Conservation (phyloP, 2,888 invertebrate genomes). For the Dryobotodes eremita region DNA sequence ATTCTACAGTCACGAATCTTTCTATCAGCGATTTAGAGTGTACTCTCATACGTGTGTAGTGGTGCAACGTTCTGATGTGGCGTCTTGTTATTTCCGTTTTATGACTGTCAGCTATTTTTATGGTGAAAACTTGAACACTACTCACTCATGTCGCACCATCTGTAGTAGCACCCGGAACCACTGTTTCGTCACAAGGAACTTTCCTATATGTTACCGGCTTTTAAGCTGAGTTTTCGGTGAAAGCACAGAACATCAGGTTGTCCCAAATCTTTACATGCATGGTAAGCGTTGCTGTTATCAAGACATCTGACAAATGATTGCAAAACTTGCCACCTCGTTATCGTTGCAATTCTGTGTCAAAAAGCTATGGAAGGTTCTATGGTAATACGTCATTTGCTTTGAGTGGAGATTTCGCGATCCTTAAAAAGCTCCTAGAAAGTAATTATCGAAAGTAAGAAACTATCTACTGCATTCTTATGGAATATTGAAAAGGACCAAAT, state of each 20-base stretch:
- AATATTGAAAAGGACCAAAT: background rate
- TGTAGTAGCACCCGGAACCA: background rate
- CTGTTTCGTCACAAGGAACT: background rate
- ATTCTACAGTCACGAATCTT: conserved; percentile 84
- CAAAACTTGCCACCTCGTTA: background rate
- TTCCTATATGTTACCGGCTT: background rate
- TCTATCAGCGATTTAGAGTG: conserved; percentile 76
- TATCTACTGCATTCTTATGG: background rate
- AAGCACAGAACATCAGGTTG: background rate
- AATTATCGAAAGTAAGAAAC: background rate
- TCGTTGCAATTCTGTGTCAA: background rate
- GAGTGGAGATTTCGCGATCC: background rate
- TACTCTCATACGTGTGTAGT: conserved; percentile 63
- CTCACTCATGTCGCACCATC: background rate
- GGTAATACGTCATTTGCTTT: background rate
- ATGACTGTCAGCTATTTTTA: conserved; percentile 25
- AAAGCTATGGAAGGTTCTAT: background rate
- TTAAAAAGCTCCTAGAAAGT: background rate
- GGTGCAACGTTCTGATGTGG: conserved; percentile 31
- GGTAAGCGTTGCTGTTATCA: background rate
- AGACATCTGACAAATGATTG: background rate
- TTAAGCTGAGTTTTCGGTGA: background rate
- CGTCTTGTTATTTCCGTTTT: conserved; percentile 37
- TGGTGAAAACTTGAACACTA: conserved; percentile 1
- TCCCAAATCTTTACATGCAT: background rate